Evolutionary conservation across 2,113 vertebrate species (phyloP).

Genomic region (Peromyscus californicus): DNA sequence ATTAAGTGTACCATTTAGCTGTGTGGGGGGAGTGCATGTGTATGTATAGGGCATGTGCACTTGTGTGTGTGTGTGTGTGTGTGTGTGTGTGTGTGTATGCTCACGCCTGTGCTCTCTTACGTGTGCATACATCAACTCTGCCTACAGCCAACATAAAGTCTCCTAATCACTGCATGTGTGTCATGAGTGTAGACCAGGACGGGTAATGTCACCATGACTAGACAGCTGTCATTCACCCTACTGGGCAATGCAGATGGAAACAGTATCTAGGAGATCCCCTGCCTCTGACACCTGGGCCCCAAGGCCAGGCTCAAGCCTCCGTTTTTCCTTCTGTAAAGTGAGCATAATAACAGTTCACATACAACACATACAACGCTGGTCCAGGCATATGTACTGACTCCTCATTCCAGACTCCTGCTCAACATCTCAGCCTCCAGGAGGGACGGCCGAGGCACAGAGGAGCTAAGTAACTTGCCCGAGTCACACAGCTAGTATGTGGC

Average conservation of each 20-base stretch:
- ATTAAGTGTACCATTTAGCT: background rate
- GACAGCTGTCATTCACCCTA: background rate
- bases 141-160: background rate
- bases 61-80: background rate
- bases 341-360: too few species aligned
- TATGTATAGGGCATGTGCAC: background rate
- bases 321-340: background rate
- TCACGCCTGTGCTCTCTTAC: too few species aligned
- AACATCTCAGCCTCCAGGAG: background rate
- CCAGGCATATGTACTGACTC: background rate
- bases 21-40: background rate
- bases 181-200: background rate
- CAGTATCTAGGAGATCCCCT: background rate
- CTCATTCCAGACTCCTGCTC: background rate
- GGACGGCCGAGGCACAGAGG: background rate
- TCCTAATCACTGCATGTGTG: background rate
- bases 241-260: fast-evolving
- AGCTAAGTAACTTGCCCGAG: background rate
- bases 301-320: background rate
- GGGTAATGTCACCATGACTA: background rate
- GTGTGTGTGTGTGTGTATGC: background rate
- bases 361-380: background rate
- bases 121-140: background rate
- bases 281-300: background rate
- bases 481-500: background rate